Evolutionary conservation across 2,888 invertebrate genomes (phyloP).

Genomic region (Muscina levida): DNA sequence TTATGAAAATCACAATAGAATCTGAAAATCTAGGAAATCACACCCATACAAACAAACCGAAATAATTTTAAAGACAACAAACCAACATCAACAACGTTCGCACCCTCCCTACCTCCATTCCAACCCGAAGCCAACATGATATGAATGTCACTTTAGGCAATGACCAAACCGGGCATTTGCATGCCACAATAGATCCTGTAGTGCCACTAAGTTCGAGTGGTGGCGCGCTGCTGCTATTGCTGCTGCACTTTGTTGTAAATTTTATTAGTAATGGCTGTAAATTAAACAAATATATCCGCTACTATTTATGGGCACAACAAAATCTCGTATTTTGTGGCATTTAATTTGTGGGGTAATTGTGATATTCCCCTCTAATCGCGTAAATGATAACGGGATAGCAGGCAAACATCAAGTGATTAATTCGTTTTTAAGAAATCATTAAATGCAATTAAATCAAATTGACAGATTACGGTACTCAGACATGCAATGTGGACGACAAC

Average conservation of each 20-base stretch:
- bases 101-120: background rate
- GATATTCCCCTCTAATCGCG: constrained; percentile 1
- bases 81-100: background rate
- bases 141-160: constrained; percentile 10
- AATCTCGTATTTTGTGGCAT: constrained; percentile 48
- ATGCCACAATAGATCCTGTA: constrained; percentile 27
- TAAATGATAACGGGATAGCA: too few relatives aligned
- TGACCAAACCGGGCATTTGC: constrained; percentile 10
- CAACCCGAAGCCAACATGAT: too few relatives aligned
- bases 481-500: constrained; percentile 51
- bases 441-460: constrained; percentile 68
- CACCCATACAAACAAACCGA: background rate
- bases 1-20: constrained; percentile 35
- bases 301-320: constrained; percentile 52
- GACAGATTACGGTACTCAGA: constrained; percentile 63
- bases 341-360: constrained; percentile 50
- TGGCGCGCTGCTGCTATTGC: background rate
- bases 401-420: constrained; percentile 62
- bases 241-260: background rate
- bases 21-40: constrained; percentile 4
- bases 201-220: constrained; percentile 3
- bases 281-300: constrained; percentile 64
- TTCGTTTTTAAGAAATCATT: constrained; percentile 67
- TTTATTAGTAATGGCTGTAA: constrained; percentile 11
- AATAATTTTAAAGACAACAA: constrained; percentile 22